Evolutionary conservation across 2,888 invertebrate species (phyloP).

Genomic region (Yponomeuta malinellus): DNA sequence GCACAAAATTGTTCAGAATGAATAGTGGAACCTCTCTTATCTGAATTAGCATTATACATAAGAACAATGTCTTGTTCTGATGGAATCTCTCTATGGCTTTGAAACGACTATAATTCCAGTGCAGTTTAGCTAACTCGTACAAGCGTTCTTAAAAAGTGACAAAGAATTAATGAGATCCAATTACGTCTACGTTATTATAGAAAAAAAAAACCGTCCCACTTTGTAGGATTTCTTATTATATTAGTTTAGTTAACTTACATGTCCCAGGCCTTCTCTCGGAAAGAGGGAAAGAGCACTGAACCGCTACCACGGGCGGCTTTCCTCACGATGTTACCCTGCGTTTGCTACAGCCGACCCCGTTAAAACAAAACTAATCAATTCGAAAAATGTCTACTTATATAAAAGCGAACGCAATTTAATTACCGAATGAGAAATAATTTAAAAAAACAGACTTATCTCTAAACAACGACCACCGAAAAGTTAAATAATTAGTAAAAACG

Average conservation of each 20-base stretch:
- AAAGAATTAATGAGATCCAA: conserved; percentile 6
- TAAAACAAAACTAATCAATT: conserved; percentile 4
- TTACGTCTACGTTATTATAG: not conserved
- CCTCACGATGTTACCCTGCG: not conserved
- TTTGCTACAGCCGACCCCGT: not conserved
- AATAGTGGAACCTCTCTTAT: too few species aligned
- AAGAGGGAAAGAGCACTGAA: too few species aligned
- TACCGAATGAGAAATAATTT: not conserved
- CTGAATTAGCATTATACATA: too few species aligned
- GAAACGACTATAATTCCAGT: too few species aligned
- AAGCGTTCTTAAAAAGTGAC: not conserved
- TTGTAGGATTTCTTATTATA: not conserved
- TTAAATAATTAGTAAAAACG: not conserved
- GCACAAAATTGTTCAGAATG: too few species aligned
- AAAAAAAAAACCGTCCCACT: not conserved
- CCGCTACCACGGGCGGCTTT: too few species aligned
- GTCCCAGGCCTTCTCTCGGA: too few species aligned
- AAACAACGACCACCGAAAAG: not conserved
- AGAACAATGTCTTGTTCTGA: too few species aligned
- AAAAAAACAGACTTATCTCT: not conserved
- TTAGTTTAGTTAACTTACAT: not conserved
- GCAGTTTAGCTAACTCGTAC: too few species aligned
- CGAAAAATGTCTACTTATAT: not conserved
- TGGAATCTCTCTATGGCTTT: too few species aligned
- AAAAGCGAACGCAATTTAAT: not conserved